A percentile compares a stretch with the other conserved stretches of the same genome.
Conservation (phyloP, 2,797 vertebrate species). For the Semotilus atromaculatus region DNA sequence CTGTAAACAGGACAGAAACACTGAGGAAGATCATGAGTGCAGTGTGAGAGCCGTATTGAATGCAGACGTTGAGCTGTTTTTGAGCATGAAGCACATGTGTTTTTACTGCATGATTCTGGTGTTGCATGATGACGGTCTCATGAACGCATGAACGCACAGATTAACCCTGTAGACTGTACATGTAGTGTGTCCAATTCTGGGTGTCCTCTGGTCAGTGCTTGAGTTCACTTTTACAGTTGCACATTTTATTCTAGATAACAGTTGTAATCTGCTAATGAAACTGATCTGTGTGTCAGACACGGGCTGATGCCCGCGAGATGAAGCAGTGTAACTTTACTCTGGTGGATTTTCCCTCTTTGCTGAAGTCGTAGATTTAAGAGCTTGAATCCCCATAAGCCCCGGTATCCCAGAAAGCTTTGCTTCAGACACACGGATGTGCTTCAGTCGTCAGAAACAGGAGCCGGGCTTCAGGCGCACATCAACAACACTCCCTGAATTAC, state of each 20-base stretch:
- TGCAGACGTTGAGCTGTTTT: not conserved
- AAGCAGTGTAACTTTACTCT: slow-evolving; percentile 34
- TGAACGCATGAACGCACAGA: slow-evolving; percentile 48
- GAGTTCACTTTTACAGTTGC: not conserved
- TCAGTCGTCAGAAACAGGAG: slow-evolving; percentile 41
- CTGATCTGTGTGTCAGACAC: too few relatives aligned
- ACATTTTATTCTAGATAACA: not conserved
- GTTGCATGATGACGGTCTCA: slow-evolving; percentile 22
- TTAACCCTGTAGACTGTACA: slow-evolving; percentile 13
- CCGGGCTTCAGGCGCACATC: slow-evolving; percentile 20
- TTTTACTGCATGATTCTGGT: slow-evolving; percentile 44
- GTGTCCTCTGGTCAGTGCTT: slow-evolving; percentile 65
- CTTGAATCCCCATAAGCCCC: slow-evolving; percentile 49
- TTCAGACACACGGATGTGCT: slow-evolving; percentile 35
- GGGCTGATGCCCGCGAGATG: not conserved
- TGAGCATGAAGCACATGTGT: slow-evolving; percentile 2
- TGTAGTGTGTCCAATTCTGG: slow-evolving; percentile 78
- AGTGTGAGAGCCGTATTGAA: too few relatives aligned
- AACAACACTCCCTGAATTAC: too few relatives aligned
- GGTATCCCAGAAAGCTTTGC: slow-evolving; percentile 52
- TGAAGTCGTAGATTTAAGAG: slow-evolving; percentile 43
- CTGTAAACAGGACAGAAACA: not conserved
- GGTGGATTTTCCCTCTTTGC: too few relatives aligned
- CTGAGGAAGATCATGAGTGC: not conserved
- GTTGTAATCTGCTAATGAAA: not conserved